Conservation (phyloP, 2,888 invertebrate species). For the Drosophila rubida region DNA sequence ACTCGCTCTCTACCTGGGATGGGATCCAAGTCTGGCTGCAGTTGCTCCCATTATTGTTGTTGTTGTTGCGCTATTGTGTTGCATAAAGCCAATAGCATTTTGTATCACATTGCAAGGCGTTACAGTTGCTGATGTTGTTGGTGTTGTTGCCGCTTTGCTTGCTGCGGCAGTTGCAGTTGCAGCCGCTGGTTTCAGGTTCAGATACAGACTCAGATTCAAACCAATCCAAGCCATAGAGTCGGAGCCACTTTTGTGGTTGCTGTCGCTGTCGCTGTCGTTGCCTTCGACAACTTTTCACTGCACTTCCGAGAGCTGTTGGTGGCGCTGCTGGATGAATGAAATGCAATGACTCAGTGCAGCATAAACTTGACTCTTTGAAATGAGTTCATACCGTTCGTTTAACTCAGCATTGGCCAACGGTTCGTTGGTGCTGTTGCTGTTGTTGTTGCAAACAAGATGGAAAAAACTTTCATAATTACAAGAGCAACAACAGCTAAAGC, state of each 20-base stretch:
- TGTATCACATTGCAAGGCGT: constrained; percentile 73
- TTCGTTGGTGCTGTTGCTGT: constrained; percentile 15
- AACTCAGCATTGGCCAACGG: constrained; percentile 42
- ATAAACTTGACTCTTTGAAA: constrained; percentile 74
- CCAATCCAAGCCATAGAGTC: constrained; percentile 29
- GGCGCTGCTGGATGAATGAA: constrained; percentile 65
- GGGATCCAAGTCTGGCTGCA: constrained; percentile 29
- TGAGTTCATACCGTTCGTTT: constrained; percentile 74
- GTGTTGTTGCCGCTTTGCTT: constrained; percentile 25
- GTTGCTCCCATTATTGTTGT: constrained; percentile 52
- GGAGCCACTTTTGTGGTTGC: constrained; percentile 68
- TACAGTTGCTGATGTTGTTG: constrained; percentile 44
- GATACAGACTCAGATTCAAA: constrained; percentile 15
- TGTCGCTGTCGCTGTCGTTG: constrained; percentile 37
- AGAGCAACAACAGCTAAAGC: constrained; percentile 7
- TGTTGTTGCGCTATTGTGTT: constrained; percentile 28
- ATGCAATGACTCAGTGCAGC: constrained; percentile 60
- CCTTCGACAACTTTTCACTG: constrained; percentile 65
- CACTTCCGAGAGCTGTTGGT: constrained; percentile 62
- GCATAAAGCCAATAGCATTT: constrained; percentile 69
- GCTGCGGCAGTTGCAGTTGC: constrained; percentile 20
- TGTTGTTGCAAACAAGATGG: constrained; percentile 26
- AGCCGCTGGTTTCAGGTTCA: constrained; percentile 66
- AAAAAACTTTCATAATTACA: constrained; percentile 77
- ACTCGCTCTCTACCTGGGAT: constrained; percentile 43